Evolutionary conservation across 2,888 invertebrate genomes (phyloP), one percentile per base, ranked within the genome.

Genomic region (Allophyes oxyacanthae): DNA sequence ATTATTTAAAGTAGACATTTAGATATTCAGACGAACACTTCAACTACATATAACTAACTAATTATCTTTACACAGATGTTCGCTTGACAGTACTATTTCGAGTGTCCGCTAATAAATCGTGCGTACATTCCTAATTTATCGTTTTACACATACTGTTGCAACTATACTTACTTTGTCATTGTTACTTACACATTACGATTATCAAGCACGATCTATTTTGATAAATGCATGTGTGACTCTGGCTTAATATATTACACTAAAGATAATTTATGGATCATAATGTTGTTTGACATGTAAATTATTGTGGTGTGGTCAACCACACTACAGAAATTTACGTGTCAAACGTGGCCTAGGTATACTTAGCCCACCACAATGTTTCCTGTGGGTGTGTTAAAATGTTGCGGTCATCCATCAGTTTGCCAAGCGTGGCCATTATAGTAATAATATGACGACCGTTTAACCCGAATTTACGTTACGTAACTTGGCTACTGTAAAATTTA

Each of bases 171-270:
- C 51, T 64, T 20, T 58, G 65, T 66, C 65, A 64, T 58, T 30
- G 51, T 44, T 38, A 34, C 46, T 37, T 63, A 26, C 40, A 43
- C 11, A 36, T 40, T 15, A 28, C 42, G 70, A 69, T 69, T 64
- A 69, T 65, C 48, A 45, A 43, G 57, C 40, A 45, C 70, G 51
- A 63, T 69, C 48, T 69, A 64, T 57, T 65, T 51, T 69, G 56
- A 56, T 63, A 69, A 65, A 65, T 51, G 50, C 36, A 48, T 15
- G 34, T 44, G 64, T 33, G 50, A 51, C 43, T 45, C 20, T 2
- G 14, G 56, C 49, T 38, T 36, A 43, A 48, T 46, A 45, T 43
- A 51, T 68, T 33, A 37, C 20, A 8, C n/a, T 41, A 13, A 11
- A 20, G 26, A 13, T 48, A 44, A 67, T 68, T 64, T 68, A 54